Evolutionary conservation across 2,888 invertebrate genomes (phyloP).

Genomic region (Eurytoma adleriae): DNA sequence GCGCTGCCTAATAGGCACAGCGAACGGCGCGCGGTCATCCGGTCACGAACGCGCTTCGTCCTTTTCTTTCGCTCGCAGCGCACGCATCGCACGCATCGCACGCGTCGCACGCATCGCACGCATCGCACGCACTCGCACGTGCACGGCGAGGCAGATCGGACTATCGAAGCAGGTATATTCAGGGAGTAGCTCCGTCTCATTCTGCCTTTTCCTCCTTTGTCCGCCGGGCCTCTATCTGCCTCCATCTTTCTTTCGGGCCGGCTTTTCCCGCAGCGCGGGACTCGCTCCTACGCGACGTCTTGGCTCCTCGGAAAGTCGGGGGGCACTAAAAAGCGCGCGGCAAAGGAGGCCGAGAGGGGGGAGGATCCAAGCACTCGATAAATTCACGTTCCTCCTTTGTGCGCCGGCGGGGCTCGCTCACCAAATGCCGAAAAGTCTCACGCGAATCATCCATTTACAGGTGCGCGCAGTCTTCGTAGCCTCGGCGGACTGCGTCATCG

Average conservation of each 20-base stretch:
- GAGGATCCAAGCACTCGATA: conserved; percentile 61
- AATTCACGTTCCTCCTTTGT: conserved; percentile 62
- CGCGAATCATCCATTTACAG: conserved; percentile 65
- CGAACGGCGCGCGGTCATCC: conserved; percentile 51
- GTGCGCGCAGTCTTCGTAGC: conserved; percentile 51
- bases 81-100: too few relatives aligned
- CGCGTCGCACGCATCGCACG: too few relatives aligned
- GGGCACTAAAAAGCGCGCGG: conserved; percentile 29
- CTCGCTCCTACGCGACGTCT: conserved; percentile 53
- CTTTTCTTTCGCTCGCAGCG: background rate
- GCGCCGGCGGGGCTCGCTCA: conserved; percentile 43
- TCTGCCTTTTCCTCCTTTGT: conserved; percentile 46
- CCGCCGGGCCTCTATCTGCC: conserved; percentile 12
- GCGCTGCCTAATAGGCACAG: background rate
- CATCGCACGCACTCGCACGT: too few relatives aligned
- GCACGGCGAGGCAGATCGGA: background rate
- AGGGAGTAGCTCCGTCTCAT: conserved; percentile 39
- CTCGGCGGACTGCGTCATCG: too few relatives aligned
- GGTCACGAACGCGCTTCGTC: conserved; percentile 58
- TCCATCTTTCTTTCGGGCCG: conserved; percentile 34
- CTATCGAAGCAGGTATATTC: conserved; percentile 46
- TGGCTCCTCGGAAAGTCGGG: conserved; percentile 46
- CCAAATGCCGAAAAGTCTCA: conserved; percentile 63
- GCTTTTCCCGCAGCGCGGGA: conserved; percentile 29
- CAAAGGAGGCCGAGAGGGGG: conserved; percentile 20